phyloP scores from a whole-genome alignment of 2,797 vertebrate genomes.

The Salarias fasciatus region DNA sequence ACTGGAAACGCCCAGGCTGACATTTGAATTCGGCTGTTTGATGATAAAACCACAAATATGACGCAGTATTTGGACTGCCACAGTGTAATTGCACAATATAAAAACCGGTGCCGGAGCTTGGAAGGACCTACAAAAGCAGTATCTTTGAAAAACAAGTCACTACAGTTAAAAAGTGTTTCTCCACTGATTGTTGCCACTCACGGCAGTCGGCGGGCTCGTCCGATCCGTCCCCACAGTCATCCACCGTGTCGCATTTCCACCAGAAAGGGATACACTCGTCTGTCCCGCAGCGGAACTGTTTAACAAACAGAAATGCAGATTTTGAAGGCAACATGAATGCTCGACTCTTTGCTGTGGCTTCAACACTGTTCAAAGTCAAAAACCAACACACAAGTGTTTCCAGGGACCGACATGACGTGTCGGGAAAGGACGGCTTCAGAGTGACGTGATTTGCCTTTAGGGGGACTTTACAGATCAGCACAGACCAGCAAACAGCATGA shows the following conservation, averaged over 20 bases:
- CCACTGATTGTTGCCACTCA: conserved; percentile 78
- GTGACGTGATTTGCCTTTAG: conserved; percentile 38
- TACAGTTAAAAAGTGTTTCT: no score
- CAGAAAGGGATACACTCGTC: conserved; percentile 99
- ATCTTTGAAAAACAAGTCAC: not conserved
- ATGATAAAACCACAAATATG: no score
- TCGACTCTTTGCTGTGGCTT: conserved; percentile 15
- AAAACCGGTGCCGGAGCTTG: no score
- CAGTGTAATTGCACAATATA: not conserved
- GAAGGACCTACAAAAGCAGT: no score
- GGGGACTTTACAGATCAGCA: conserved; percentile 24
- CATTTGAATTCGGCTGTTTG: conserved; percentile 95
- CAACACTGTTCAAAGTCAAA: conserved; percentile 55
- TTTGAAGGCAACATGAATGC: conserved; percentile 35
- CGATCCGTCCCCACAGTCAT: conserved; percentile 97
- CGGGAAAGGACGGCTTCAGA: conserved; percentile 20
- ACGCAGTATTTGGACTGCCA: no score
- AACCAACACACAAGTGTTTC: conserved; percentile 53
- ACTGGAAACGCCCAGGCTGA: conserved; percentile 97
- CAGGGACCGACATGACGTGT: conserved; percentile 11
- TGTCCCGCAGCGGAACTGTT: conserved; percentile 95
- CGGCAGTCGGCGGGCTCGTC: conserved; percentile 96
- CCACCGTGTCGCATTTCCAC: conserved; percentile 99
- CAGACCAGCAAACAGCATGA: conserved; percentile 11
- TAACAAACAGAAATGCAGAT: not conserved